Base-by-base conservation (phyloP, 1,140 invertebrate species). In the Cheumatopsyche charites region DNA sequence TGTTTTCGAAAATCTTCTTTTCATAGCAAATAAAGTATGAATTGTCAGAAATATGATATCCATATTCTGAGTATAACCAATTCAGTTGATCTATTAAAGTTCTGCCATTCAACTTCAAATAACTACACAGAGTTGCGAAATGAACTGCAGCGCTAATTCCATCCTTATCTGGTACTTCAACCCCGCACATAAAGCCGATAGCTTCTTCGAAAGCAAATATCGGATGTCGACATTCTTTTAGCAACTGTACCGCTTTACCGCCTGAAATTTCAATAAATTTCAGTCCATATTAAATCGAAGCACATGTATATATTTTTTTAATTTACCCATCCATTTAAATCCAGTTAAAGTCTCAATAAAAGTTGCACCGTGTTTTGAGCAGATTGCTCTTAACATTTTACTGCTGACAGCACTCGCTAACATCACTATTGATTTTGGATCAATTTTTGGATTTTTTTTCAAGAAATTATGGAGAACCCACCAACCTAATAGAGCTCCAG, bases 271-370 rank as follows among this genome's bases (percentile, higher is more conserved):
- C n/a, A n/a, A 36, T 36, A 7, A 76, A 68, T 26, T 26, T 12
- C 65, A 15, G 52, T 21, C 29, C 15, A 17, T 52, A 9, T 52
- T 42, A 12, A 52, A 71, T 17, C 26, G 12, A 65, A 11, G 23
- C 19, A n/a, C 25, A 21, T 11, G 6, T 36, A 36, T 36, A 36
- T 55, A 58, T 55, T 41, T 29, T 55, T 55, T 45, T 15, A 63
- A 61, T 77, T 80, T 71, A 79, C 94, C 97, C 94, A 99, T 99
- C 97, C 97, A 99, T 79, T 99, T 99, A 80, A 99, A 99, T 0
- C 98, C 93, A n/a, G 98, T 99, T 55, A 99, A 85, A 0, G 98
- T 99, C 84, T 99, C 96, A 82, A 91, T 88, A 81, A 94, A 97
- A 77, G 89, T 84, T 76, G 94, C 94, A 19, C 94, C 96, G 81